These are phyloP conservation scores for Ferrisia virgata DNA, from an alignment of 2,888 invertebrate species.

Conservation along the genomic window DNA sequence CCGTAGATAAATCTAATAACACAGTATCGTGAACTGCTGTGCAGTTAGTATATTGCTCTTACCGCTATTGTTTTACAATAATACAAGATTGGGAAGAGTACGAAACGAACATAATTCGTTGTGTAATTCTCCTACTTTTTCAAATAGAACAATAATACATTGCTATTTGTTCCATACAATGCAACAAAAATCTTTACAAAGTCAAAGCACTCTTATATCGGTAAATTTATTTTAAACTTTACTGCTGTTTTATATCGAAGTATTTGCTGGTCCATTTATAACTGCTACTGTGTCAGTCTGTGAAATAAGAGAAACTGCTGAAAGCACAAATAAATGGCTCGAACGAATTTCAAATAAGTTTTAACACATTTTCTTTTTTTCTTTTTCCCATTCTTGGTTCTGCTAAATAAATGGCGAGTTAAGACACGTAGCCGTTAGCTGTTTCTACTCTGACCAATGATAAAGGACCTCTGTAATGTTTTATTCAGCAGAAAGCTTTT, in stretches of 20 bases:
- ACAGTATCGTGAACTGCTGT: too few species aligned
- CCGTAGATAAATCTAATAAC: too few species aligned
- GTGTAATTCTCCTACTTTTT: not conserved
- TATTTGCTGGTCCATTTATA: slow-evolving; percentile 28
- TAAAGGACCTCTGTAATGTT: slow-evolving; percentile 33
- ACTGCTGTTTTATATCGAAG: not conserved
- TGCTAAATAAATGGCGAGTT: slow-evolving; percentile 21
- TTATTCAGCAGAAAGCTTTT: slow-evolving; percentile 33
- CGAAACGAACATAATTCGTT: slow-evolving; percentile 15
- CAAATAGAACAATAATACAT: not conserved
- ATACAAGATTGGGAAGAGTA: not conserved
- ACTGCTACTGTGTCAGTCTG: slow-evolving; percentile 28
- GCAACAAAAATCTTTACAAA: slow-evolving; percentile 5
- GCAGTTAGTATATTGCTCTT: too few species aligned
- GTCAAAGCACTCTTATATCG: slow-evolving; percentile 16
- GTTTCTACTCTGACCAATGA: slow-evolving; percentile 30
- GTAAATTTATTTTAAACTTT: slow-evolving; percentile 30
- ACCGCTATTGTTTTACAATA: not conserved
- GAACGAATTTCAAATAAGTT: slow-evolving; percentile 43
- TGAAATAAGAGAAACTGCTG: slow-evolving; percentile 31
- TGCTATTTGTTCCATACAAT: not conserved
- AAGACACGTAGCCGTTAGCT: slow-evolving; percentile 26
- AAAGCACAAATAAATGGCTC: slow-evolving; percentile 38
- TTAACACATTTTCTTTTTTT: slow-evolving; percentile 34
- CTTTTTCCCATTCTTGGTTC: not conserved